Percentiles rank a stretch among this genome's conserved stretches.
Evolutionary conservation across 1,140 invertebrate species (phyloP).

Genomic region (Drosophila ficusphila): DNA sequence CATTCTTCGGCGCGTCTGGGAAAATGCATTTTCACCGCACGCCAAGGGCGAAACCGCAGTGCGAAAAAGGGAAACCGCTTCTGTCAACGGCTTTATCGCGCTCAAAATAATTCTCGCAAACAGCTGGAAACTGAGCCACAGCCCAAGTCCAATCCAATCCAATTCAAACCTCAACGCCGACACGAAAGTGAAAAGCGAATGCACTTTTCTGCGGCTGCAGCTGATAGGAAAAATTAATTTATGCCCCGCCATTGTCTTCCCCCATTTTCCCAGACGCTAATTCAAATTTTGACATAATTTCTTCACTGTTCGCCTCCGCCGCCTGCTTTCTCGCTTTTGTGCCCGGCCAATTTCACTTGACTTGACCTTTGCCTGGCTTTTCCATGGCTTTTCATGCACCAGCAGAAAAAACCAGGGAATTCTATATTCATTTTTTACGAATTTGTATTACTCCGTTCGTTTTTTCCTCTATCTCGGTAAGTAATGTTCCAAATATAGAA

Average conservation of each 20-base stretch:
- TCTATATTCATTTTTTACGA: background rate
- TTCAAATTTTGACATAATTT: slow-evolving; percentile 83
- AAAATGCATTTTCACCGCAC: slow-evolving; percentile 62
- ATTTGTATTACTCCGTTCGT: too few relatives aligned
- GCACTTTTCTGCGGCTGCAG: slow-evolving; percentile 48
- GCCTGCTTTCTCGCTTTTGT: slow-evolving; percentile 71
- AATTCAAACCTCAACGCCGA: slow-evolving; percentile 1
- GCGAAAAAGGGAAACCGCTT: slow-evolving; percentile 43
- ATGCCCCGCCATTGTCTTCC: slow-evolving; percentile 64
- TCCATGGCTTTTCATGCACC: slow-evolving; percentile 12
- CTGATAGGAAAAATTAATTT: slow-evolving; percentile 72
- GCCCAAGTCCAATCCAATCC: background rate
- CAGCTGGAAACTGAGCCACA: slow-evolving; percentile 45
- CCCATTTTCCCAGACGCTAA: slow-evolving; percentile 53
- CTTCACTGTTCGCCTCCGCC: slow-evolving; percentile 27
- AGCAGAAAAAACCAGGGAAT: background rate
- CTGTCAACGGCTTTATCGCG: slow-evolving; percentile 42
- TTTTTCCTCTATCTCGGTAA: too few relatives aligned
- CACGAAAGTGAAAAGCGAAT: slow-evolving; percentile 72
- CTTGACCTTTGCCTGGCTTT: slow-evolving; percentile 57
- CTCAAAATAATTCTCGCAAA: slow-evolving; percentile 57
- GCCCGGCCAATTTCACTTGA: slow-evolving; percentile 67
- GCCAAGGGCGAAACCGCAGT: slow-evolving; percentile 28
- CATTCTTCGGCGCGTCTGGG: slow-evolving; percentile 35
- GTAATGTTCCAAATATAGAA: too few relatives aligned